Conservation (phyloP, 2,888 invertebrate genomes). For the Microctonus brassicae region DNA sequence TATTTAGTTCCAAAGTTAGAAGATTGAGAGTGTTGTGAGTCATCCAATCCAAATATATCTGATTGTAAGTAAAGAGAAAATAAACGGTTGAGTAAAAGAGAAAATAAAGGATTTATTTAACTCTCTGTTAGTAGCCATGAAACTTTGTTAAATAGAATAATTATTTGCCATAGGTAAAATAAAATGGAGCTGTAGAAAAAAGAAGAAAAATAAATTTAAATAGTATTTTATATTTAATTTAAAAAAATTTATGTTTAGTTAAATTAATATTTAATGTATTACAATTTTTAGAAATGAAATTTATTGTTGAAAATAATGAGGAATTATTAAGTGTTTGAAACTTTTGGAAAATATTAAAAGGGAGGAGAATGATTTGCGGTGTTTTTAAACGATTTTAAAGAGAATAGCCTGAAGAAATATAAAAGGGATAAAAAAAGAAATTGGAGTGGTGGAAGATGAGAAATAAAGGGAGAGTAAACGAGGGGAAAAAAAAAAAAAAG, state of each 20-base stretch:
- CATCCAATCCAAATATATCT: constrained; percentile 28
- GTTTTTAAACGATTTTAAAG: constrained; percentile 10
- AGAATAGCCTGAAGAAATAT: constrained; percentile 9
- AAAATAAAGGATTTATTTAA: not conserved
- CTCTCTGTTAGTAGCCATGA: no score
- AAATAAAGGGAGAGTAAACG: constrained; percentile 10
- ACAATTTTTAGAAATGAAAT: no score
- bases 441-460: constrained; percentile 1
- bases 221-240: no score
- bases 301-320: no score
- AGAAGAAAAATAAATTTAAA: no score
- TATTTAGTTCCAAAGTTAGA: constrained; percentile 28
- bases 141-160: no score
- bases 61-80: not conserved
- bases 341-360: not conserved
- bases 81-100: not conserved
- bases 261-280: no score
- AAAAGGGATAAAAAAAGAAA: not conserved
- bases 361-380: constrained; percentile 17
- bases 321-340: no score
- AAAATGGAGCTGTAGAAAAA: no score
- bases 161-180: no score
- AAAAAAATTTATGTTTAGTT: no score
- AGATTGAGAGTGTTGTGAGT: constrained; percentile 16
- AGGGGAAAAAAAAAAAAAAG: constrained; percentile 17